phyloP scores from a whole-genome alignment of 2,888 invertebrate genomes.

The Tetragonisca angustula region DNA sequence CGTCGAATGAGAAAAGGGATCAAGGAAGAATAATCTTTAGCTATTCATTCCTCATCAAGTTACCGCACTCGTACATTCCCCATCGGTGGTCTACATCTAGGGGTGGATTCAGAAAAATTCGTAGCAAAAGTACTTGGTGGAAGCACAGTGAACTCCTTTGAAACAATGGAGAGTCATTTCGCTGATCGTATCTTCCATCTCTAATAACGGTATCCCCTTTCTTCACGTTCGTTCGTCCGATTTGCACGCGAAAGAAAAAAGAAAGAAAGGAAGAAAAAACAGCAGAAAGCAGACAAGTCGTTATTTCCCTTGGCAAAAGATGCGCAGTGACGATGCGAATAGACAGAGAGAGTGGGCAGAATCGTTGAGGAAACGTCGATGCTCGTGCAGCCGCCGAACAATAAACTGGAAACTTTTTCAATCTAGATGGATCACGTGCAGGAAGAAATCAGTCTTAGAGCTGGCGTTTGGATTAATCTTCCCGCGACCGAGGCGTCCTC shows the following conservation, averaged over 20 bases:
- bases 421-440: conserved; percentile 76
- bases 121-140: neutral
- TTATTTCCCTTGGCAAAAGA: conserved; percentile 14
- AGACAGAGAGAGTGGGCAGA: conserved; percentile 6
- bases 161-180: conserved; percentile 11
- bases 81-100: neutral
- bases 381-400: conserved; percentile 48
- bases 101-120: conserved; percentile 1
- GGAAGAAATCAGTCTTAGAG: conserved; percentile 75
- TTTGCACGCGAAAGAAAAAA: conserved; percentile 4
- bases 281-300: conserved; percentile 2
- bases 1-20: neutral
- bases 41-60: neutral
- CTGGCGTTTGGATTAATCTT: conserved; percentile 67
- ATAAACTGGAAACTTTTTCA: conserved; percentile 77
- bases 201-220: conserved; percentile 12
- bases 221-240: neutral
- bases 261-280: no score
- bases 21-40: neutral
- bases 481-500: conserved; percentile 37
- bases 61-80: neutral
- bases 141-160: conserved; percentile 5
- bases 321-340: neutral
- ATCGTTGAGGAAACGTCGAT: conserved; percentile 54
- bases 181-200: conserved; percentile 6